Conservation (phyloP, 2,888 invertebrate species). For the Alcis repandata region DNA sequence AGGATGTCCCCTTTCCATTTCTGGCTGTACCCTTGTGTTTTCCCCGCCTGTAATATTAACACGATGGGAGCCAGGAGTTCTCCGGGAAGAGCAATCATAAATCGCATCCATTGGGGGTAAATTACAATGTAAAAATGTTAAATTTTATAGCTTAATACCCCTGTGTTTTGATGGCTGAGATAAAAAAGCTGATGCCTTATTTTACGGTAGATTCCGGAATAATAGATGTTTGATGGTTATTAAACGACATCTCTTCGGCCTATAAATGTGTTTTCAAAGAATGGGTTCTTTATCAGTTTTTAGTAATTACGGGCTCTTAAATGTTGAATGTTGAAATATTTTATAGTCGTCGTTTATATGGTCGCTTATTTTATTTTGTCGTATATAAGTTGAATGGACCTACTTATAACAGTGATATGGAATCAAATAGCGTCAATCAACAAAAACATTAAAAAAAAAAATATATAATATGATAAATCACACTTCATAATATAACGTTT, state of each 20-base stretch:
- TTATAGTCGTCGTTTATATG: background rate
- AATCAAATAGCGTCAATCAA: too few species aligned
- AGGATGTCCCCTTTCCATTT: constrained; percentile 43
- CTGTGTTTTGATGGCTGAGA: constrained; percentile 47
- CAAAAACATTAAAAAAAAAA: too few species aligned
- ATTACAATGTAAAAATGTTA: constrained; percentile 59
- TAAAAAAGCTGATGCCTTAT: constrained; percentile 48
- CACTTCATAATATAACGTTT: too few species aligned
- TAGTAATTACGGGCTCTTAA: constrained; percentile 15
- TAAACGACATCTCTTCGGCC: constrained; percentile 40
- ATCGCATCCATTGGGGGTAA: constrained; percentile 59
- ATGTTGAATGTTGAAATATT: constrained; percentile 7
- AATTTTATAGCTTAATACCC: constrained; percentile 51
- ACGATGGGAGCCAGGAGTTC: constrained; percentile 53
- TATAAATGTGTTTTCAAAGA: constrained; percentile 26
- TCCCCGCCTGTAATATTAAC: constrained; percentile 57
- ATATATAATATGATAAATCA: too few species aligned
- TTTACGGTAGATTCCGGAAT: constrained; percentile 46
- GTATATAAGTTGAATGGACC: too few species aligned
- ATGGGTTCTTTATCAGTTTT: constrained; percentile 21
- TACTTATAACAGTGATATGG: too few species aligned
- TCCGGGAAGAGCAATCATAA: constrained; percentile 60
- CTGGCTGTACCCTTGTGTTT: constrained; percentile 14
- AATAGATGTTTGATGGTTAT: constrained; percentile 47
- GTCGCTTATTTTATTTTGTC: background rate